A percentile compares a stretch with the other conserved stretches of the same genome.
These are phyloP conservation scores for Heterodera filipjevi DNA, from an alignment of 2,888 invertebrate species.

Conservation along the genomic window DNA sequence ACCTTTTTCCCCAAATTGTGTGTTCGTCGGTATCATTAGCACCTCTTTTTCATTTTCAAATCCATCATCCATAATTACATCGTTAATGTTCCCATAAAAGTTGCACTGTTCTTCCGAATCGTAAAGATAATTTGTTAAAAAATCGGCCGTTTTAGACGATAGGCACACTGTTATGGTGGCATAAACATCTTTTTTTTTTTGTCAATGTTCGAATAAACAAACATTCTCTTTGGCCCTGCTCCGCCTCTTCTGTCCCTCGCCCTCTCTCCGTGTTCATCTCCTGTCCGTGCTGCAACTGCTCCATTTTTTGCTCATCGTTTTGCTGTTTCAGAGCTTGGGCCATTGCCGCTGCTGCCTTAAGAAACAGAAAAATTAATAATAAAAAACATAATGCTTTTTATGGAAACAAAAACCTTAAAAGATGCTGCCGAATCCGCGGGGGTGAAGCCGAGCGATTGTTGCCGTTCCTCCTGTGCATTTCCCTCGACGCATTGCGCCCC, in stretches of 20 bases:
- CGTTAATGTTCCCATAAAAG: background rate
- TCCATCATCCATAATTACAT: background rate
- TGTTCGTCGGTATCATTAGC: background rate
- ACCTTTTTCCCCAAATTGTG: background rate
- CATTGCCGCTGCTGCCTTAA: conserved; percentile 9
- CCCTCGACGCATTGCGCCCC: conserved; percentile 32
- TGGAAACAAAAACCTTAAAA: conserved; percentile 17
- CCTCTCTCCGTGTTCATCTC: background rate
- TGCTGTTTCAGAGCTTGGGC: conserved; percentile 1
- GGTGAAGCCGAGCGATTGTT: conserved; percentile 32
- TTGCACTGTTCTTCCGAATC: background rate
- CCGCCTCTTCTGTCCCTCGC: background rate
- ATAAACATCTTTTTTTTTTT: background rate
- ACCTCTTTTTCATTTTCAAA: background rate
- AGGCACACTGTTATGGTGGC: background rate
- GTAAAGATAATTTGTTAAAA: background rate
- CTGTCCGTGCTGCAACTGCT: background rate
- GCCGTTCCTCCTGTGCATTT: conserved; percentile 12
- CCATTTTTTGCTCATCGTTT: background rate
- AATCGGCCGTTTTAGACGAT: background rate
- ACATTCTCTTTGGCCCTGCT: background rate
- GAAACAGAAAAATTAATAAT: background rate
- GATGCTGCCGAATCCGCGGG: conserved; percentile 36
- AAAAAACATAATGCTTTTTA: background rate
- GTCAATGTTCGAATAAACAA: background rate